Base-by-base conservation (phyloP, 2,888 invertebrate genomes). In the Neoascia interrupta region DNA sequence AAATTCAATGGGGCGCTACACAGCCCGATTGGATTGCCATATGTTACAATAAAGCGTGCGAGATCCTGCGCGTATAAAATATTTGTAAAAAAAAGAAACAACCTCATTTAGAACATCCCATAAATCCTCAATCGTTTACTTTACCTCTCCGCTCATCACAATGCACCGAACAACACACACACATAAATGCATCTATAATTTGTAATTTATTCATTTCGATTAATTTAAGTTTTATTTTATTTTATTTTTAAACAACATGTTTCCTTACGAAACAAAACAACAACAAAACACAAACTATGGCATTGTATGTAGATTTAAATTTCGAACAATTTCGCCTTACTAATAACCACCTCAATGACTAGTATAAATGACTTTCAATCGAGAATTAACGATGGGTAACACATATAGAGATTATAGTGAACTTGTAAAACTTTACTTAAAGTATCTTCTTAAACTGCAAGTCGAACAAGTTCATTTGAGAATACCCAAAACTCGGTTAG, bases 1-100 rank as follows among this genome's bases (percentile, higher is more conserved):
- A 98, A 91, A 98, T 99, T 84, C 98, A 98, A 89, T 99, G 99
- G 99, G 98, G 99, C 3, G 96, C 97, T 54, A 98, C 98, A n/a
- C 99, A 99, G 88, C 99, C 98, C 8, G 99, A 99, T 90, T 99
- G 99, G 99, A 99, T 99, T 86, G 97, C 98, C 63, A 99, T 99
- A 88, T 99, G 98, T 90, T 99, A 99, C 90, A 98, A 98, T 90
- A 95, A 97, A 87, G 96, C 96, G 85, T 93, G 99, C 54, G 99
- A 99, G 91, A 99, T 99, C 84, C 91, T 99, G 83, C 92, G 99
- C 87, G 99, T 99, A 83, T 98, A 94, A 93, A 83, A 83, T 45
- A 41, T 56, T 26, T 43, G 49, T 64, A 68, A 72, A 66, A 74
- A 39, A 31, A 66, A 56, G 10, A 70, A 70, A 47, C 56, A 69